Conservation (phyloP, 2,113 vertebrate species). For the Mastomys coucha region DNA sequence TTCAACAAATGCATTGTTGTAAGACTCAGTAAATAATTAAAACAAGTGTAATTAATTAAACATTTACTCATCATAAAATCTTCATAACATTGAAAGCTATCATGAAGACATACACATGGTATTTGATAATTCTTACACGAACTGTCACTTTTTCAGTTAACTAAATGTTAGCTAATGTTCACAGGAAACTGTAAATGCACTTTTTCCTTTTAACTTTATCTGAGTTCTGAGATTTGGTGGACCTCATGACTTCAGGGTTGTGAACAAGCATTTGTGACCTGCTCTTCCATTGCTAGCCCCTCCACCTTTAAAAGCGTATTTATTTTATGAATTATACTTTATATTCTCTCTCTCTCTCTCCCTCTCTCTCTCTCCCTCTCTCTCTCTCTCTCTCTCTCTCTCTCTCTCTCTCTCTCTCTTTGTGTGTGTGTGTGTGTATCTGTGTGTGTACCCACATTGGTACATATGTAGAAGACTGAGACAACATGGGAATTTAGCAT, state of each 20-base stretch:
- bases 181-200: too few relatives aligned
- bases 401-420: too few relatives aligned
- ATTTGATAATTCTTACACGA: neutral
- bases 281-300: neutral
- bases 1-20: neutral
- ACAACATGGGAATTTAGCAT: too few relatives aligned
- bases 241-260: neutral
- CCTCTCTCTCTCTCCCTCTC: too few relatives aligned
- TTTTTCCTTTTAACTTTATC: neutral
- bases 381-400: too few relatives aligned
- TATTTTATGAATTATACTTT: neutral
- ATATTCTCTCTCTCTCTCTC: too few relatives aligned
- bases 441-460: neutral
- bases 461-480: neutral
- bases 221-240: neutral
- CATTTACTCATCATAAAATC: neutral
- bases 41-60: conserved; percentile 30
- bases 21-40: neutral
- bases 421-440: neutral
- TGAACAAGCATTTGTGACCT: neutral
- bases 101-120: neutral
- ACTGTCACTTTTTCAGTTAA: conserved; percentile 27
- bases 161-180: neutral
- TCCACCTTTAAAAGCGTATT: neutral
- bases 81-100: neutral